Percentiles rank a stretch among this genome's conserved stretches.
phyloP scores from a whole-genome alignment of 2,888 invertebrate species.

The Aphrophora alni region DNA sequence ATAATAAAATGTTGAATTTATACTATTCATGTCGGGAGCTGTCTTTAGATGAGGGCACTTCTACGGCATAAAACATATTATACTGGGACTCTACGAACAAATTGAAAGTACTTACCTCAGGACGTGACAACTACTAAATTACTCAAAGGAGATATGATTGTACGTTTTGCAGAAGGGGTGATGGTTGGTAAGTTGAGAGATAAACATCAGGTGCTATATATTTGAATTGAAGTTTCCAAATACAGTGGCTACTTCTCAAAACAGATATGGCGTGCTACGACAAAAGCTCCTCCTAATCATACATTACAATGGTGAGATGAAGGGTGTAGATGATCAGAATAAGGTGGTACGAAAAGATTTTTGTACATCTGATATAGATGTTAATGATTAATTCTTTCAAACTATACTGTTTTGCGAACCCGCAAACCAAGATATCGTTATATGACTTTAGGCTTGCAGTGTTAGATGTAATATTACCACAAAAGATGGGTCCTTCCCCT shows the following conservation, averaged over 20 bases:
- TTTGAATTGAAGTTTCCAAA: neutral
- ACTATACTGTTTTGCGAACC: neutral
- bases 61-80: neutral
- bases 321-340: neutral
- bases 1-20: too few relatives aligned
- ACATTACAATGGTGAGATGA: neutral
- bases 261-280: neutral
- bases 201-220: neutral
- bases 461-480: neutral
- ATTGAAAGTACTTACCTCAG: neutral
- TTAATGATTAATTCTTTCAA: neutral
- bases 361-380: neutral
- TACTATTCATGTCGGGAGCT: neutral
- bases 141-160: neutral
- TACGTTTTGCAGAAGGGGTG: neutral
- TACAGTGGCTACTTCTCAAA: neutral
- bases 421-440: neutral
- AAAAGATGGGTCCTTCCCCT: neutral
- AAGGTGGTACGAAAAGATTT: neutral
- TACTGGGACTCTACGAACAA: neutral
- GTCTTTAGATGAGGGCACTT: neutral
- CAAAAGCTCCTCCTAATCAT: neutral
- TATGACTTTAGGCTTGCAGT: neutral
- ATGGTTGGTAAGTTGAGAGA: neutral
- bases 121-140: neutral